Base-by-base conservation (phyloP, 2,888 invertebrate species). In the Eumerus sabulonum region DNA sequence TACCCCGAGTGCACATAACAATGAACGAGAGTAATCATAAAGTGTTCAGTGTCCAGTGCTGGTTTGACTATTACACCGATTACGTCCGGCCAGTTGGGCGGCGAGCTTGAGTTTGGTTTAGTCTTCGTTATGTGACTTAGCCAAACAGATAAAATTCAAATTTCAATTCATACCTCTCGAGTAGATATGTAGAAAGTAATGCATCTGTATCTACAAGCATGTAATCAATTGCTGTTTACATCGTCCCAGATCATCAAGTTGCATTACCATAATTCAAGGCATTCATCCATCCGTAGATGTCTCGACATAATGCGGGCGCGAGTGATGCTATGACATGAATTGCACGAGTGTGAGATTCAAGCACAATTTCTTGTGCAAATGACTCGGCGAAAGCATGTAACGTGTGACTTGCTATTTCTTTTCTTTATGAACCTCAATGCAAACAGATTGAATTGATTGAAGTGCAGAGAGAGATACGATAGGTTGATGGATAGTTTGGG, bases 201-300 rank as follows among this genome's bases (percentile, higher is more conserved):
- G 27, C 17, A 11, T 12, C 50, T 17, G 35, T 19, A 27, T 48
- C 42, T 19, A 17, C 38, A 13, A 12, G 48, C 27, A 16, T 66
- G 48, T 64, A 66, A 60, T 76, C 76, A 76, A 76, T 66, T 71
- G 76, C 71, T 66, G 70, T 64, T 76, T 63, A 70, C 70, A 64
- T 64, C 48, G 60, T 72, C 3, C 2, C 27, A 27, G 27, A 63
- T 79, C 77, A 53, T 73, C 77, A 63, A 67, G 73, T 51, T 57
- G 77, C 73, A 73, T 79, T 73, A 79, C 53, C 73, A 79, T 79
- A 79, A 79, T 79, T 79, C 57, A 73, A 73, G 63, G 73, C 27
- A 17, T 27, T 27, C 27, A 27, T 27, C 27, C 7, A 7, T 7
- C 7, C 3, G 2, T 7, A 7, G 27, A 27, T 27, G 27, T 27